phyloP scores from a whole-genome alignment of 2,113 vertebrate species.

The Trogon melanurus region DNA sequence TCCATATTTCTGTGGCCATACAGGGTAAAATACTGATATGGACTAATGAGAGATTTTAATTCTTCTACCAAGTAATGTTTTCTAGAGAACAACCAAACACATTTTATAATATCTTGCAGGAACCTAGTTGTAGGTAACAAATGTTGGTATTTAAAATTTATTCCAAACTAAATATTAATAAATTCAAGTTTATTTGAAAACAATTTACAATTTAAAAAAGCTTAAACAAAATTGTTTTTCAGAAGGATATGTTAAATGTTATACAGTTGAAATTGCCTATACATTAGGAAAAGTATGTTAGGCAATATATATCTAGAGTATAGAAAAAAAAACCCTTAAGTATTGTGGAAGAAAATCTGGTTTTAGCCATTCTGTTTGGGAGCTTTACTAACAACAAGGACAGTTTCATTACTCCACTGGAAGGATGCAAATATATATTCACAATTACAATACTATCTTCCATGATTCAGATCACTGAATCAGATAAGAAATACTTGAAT shows the following conservation, averaged over 20 bases:
- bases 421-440: not conserved
- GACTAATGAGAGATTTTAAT: not conserved
- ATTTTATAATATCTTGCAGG: not conserved
- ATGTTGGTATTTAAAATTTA: not conserved
- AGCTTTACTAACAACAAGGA: not conserved
- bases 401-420: not conserved
- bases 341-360: not conserved
- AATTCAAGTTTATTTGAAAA: not conserved
- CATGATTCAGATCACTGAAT: not conserved
- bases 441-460: too few relatives aligned
- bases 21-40: not conserved
- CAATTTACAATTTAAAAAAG: not conserved
- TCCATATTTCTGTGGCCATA: not conserved
- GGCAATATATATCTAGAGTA: not conserved
- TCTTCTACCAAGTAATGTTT: not conserved
- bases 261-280: accelerated
- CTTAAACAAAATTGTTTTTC: not conserved
- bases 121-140: accelerated
- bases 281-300: not conserved
- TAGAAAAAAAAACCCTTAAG: not conserved
- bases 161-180: not conserved
- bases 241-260: not conserved
- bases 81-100: not conserved
- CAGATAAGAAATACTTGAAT: not conserved
- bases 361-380: not conserved